Evolutionary conservation across 2,888 invertebrate genomes (phyloP).

Genomic region (Sarcophaga subvicina): DNA sequence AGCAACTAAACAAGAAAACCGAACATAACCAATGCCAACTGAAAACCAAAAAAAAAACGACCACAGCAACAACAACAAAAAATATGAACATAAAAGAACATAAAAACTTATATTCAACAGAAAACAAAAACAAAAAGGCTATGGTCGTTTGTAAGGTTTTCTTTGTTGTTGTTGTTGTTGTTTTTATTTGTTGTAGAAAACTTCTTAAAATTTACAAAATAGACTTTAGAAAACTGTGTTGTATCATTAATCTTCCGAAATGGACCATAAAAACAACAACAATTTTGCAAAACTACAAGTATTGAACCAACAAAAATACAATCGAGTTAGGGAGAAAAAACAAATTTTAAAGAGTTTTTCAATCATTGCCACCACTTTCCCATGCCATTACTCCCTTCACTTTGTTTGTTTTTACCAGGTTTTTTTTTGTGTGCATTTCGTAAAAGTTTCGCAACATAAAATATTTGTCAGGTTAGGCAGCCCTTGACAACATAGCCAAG

Average conservation of each 20-base stretch:
- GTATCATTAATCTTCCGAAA: conserved; percentile 68
- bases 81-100: too few species aligned
- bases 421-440: neutral
- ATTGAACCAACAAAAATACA: neutral
- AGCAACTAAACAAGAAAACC: neutral
- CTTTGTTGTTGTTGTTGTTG: neutral
- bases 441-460: conserved; percentile 27
- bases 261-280: conserved; percentile 65
- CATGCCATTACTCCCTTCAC: neutral
- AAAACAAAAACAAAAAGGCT: conserved; percentile 25
- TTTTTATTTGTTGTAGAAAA: neutral
- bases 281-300: neutral
- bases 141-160: neutral
- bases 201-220: conserved; percentile 55
- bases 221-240: conserved; percentile 59
- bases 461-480: conserved; percentile 46
- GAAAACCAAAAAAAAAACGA: too few species aligned
- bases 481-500: conserved; percentile 3
- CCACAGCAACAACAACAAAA: too few species aligned
- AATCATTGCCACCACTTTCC: conserved; percentile 37
- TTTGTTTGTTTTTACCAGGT: neutral
- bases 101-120: too few species aligned
- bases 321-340: neutral
- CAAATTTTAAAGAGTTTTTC: conserved; percentile 55
- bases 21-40: too few species aligned